Conservation (phyloP, 2,888 invertebrate species). For the Eurois occulta region DNA sequence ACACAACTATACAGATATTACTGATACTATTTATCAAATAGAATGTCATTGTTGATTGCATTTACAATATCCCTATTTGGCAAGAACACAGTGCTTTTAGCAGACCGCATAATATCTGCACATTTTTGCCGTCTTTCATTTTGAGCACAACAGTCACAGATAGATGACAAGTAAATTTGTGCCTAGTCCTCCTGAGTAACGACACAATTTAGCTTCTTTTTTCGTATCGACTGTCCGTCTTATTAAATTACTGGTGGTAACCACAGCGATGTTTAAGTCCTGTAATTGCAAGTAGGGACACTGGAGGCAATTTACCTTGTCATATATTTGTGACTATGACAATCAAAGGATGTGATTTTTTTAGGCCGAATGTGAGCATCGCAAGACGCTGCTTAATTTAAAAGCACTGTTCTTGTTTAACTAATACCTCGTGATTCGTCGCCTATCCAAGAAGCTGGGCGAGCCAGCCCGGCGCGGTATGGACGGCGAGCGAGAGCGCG, state of each 20-base stretch:
- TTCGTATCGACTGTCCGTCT: not conserved
- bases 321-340: conserved; percentile 6
- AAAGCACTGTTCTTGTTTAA: conserved; percentile 51
- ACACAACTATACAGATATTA: conserved; percentile 9
- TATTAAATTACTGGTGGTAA: not conserved
- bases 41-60: conserved; percentile 47
- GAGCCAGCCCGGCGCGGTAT: conserved; percentile 98
- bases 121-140: conserved; percentile 6
- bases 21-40: conserved; percentile 43
- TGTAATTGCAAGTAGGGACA: too few relatives aligned
- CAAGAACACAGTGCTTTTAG: conserved; percentile 61
- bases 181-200: not conserved
- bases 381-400: conserved; percentile 1
- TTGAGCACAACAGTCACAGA: conserved; percentile 11
- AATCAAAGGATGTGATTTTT: not conserved
- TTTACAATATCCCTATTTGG: conserved; percentile 51
- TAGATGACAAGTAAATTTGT: not conserved
- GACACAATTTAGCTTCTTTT: not conserved
- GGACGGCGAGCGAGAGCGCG: conserved; percentile 93
- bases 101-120: conserved; percentile 18
- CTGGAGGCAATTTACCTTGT: not conserved
- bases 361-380: conserved; percentile 18
- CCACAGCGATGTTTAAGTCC: too few relatives aligned
- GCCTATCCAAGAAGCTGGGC: conserved; percentile 97
- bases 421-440: conserved; percentile 97